A percentile compares a stretch with the other conserved stretches of the same genome.
phyloP scores from a whole-genome alignment of 1,140 invertebrate species.

The Neodiprion virginianus region DNA sequence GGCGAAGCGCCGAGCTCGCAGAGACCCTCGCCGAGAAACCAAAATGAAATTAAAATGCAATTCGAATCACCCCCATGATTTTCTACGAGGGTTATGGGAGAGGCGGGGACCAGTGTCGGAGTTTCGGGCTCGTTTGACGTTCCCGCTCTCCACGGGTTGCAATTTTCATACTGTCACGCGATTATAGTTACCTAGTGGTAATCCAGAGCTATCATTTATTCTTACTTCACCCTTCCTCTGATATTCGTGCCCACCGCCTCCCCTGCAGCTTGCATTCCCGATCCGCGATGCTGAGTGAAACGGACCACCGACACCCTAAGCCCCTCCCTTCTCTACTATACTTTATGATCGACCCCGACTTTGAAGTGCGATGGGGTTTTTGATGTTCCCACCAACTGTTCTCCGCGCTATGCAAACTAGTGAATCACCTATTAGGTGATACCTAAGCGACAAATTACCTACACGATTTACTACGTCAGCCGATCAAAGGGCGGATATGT shows the following conservation, averaged over 20 bases:
- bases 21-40: conserved; percentile 43
- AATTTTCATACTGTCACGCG: conserved; percentile 56
- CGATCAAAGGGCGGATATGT: no score
- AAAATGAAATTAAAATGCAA: conserved; percentile 61
- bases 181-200: conserved; percentile 57
- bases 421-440: conserved; percentile 54
- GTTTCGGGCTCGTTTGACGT: conserved; percentile 18
- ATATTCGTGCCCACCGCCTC: conserved; percentile 37
- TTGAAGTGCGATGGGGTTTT: conserved; percentile 59
- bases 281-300: conserved; percentile 33
- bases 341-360: conserved; percentile 37
- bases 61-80: conserved; percentile 51
- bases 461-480: neutral
- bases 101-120: conserved; percentile 28
- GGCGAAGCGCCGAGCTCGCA: neutral
- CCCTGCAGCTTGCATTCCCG: neutral
- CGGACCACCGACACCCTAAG: conserved; percentile 22
- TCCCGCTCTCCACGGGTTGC: conserved; percentile 39
- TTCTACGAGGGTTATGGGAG: conserved; percentile 15
- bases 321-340: neutral
- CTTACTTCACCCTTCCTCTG: conserved; percentile 55
- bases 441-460: conserved; percentile 1
- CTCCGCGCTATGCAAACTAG: conserved; percentile 53
- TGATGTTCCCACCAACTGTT: conserved; percentile 62
- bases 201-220: conserved; percentile 57